Base-by-base conservation (phyloP, 2,797 vertebrate species). In the Acipenser ruthenus region DNA sequence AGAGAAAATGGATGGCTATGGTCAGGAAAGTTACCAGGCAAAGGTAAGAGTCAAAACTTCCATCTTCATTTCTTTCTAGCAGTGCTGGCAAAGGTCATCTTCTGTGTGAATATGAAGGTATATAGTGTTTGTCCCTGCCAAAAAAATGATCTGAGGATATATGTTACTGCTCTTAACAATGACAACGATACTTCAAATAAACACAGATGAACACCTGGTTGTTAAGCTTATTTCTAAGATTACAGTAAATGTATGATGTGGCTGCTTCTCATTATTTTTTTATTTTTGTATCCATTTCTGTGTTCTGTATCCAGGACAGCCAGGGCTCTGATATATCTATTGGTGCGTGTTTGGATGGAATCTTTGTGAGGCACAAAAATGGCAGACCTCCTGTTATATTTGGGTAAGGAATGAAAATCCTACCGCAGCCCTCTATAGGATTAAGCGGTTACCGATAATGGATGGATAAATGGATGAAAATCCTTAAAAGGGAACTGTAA, bases 341-440 rank as follows among this genome's bases (percentile, higher is more conserved):
- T 56, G 94, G 95, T 49, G 94, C 96, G 0, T 96, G 93, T 82
- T 93, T 97, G 1, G 94, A 96, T n/a, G 97, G 96, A 13, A 94
- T 99, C 82, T 94, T 98, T 74, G 93, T 98, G 74, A 98, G 95
- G 70, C 92, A 97, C 78, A 98, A 94, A 90, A 97, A 91, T 66
- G 93, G 93, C 66, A 85, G 93, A 62, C 88, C 94, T 9, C 91
- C 93, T 67, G 88, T 92, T 73, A 79, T 97, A 68, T 99, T 96
- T 72, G 90, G 94, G 97, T 97, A 81, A 72, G 78, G 11, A 18
- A 11, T 65, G 12, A 6, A 62, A 64, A 51, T 11, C 50, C 10
- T 23, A 58, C 37, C 5, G 37, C 37, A 37, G 1, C 37, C 37
- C 37, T 37, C 37, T 37, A 37, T 37, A 37, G 37, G 37, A 37